Conservation (phyloP, 2,113 vertebrate species). For the Pituophis catenifer region DNA sequence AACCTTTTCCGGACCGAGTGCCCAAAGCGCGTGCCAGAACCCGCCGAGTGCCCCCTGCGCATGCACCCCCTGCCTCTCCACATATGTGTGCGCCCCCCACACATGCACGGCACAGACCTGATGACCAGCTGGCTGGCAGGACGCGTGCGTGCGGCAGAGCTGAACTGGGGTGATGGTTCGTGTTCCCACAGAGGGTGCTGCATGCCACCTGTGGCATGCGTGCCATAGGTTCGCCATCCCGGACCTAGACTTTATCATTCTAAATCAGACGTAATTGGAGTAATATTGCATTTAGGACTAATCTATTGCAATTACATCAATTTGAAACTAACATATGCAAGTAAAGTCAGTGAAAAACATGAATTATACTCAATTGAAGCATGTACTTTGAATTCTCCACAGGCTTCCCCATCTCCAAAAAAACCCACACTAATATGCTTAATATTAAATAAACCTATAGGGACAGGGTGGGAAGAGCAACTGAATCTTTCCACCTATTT, state of each 20-base stretch:
- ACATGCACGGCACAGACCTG: too few species aligned
- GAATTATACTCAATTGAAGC: neutral
- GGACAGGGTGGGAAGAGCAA: neutral
- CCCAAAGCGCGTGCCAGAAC: too few species aligned
- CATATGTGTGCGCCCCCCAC: too few species aligned
- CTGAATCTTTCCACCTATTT: neutral
- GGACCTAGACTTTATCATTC: neutral
- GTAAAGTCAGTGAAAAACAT: neutral
- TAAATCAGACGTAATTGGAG: neutral
- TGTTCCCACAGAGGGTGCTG: too few species aligned
- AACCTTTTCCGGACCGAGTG: too few species aligned
- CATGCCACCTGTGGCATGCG: too few species aligned
- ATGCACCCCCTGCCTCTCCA: too few species aligned
- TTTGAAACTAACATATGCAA: neutral
- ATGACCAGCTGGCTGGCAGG: too few species aligned
- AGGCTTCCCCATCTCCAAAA: neutral
- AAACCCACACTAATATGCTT: neutral
- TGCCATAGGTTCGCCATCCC: too few species aligned
- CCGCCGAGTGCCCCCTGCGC: too few species aligned
- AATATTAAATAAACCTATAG: neutral
- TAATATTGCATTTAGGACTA: neutral
- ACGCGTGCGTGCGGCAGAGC: too few species aligned
- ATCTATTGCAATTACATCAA: neutral
- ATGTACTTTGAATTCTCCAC: neutral
- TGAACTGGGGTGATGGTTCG: too few species aligned